Conservation (phyloP, 1,140 invertebrate genomes). For the Drosophila biarmipes region DNA sequence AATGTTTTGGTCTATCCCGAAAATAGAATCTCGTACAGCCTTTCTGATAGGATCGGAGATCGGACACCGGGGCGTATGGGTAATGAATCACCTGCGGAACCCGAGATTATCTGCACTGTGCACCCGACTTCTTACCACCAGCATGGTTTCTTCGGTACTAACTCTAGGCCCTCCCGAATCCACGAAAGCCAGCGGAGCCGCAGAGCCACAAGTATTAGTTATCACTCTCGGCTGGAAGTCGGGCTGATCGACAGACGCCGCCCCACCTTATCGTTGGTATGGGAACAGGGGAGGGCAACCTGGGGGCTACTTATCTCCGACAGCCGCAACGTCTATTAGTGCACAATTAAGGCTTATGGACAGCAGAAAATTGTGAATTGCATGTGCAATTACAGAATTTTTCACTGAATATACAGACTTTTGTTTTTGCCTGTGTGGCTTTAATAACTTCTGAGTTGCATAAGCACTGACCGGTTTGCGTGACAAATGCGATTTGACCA, state of each 20-base stretch:
- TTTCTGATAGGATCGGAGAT: slow-evolving; percentile 55
- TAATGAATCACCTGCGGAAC: slow-evolving; percentile 40
- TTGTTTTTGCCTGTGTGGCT: neutral
- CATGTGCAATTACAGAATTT: slow-evolving; percentile 41
- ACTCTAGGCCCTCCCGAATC: slow-evolving; percentile 16
- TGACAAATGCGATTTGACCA: slow-evolving; percentile 34
- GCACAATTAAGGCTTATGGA: slow-evolving; percentile 30
- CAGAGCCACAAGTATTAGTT: slow-evolving; percentile 30
- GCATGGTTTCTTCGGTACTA: slow-evolving; percentile 61
- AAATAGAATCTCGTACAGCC: slow-evolving; percentile 52
- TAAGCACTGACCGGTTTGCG: slow-evolving; percentile 41
- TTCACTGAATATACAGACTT: neutral
- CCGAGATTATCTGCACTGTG: neutral
- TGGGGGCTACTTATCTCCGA: slow-evolving; percentile 19
- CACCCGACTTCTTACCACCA: slow-evolving; percentile 62
- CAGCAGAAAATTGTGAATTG: slow-evolving; percentile 42
- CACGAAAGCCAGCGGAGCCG: slow-evolving; percentile 18
- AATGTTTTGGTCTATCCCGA: slow-evolving; percentile 25
- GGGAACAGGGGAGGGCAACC: neutral
- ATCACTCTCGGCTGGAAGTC: slow-evolving; percentile 36
- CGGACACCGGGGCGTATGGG: slow-evolving; percentile 5
- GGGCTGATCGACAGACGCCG: slow-evolving; percentile 32
- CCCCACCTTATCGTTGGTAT: slow-evolving; percentile 32
- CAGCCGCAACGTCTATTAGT: slow-evolving; percentile 34
- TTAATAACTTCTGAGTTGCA: slow-evolving; percentile 32